phyloP scores from a whole-genome alignment of 2,888 invertebrate species.

The Luperina nickerlii region DNA sequence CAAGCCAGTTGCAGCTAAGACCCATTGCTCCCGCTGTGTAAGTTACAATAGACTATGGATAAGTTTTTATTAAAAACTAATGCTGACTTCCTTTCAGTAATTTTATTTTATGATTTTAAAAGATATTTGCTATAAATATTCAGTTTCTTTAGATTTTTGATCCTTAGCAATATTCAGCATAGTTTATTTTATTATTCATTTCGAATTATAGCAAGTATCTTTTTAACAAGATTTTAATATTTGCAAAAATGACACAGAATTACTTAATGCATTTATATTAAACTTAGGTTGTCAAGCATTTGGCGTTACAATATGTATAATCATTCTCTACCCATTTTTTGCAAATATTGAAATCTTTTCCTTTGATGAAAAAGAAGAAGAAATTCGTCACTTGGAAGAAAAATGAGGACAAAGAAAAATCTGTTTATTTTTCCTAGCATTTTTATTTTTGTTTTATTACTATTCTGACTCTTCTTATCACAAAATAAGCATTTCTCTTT shows the following conservation, averaged over 20 bases:
- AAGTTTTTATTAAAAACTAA: neutral
- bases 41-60: conserved; percentile 63
- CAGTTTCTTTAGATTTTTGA: neutral
- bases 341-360: conserved; percentile 24
- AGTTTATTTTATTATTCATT: neutral
- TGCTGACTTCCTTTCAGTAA: conserved; percentile 33
- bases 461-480: conserved; percentile 26
- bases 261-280: neutral
- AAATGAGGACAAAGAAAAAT: conserved; percentile 6
- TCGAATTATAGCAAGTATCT: conserved; percentile 25
- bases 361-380: neutral
- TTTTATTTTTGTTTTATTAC: conserved; percentile 31
- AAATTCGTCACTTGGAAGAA: conserved; percentile 7
- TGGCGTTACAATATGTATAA: conserved; percentile 49
- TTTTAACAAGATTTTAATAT: conserved; percentile 36
- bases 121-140: conserved; percentile 24
- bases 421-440: neutral
- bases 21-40: conserved; percentile 88
- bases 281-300: conserved; percentile 41
- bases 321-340: rapidly evolving
- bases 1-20: conserved; percentile 85
- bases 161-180: neutral
- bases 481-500: neutral
- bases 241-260: conserved; percentile 13
- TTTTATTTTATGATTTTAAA: conserved; percentile 14